Percentiles rank a stretch among this genome's conserved stretches.
phyloP scores from a whole-genome alignment of 2,113 vertebrate species.

The Crocuta crocuta region DNA sequence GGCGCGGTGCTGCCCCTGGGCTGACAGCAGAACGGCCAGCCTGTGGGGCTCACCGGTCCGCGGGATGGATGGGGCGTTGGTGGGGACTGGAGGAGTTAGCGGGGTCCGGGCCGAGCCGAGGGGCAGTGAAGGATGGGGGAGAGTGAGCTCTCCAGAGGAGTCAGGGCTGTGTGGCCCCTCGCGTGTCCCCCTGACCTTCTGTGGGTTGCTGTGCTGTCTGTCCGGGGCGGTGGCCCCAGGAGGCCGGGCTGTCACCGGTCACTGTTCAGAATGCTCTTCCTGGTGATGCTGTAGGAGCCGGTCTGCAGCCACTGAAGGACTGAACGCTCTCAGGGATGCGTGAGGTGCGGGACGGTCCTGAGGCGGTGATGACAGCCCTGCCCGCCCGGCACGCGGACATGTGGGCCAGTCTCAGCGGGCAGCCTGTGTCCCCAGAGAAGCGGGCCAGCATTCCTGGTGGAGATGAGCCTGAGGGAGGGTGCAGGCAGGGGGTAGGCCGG shows the following conservation, averaged over 20 bases:
- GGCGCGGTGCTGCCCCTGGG: fast-evolving
- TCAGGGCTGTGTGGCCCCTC: too few relatives aligned
- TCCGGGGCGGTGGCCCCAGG: neutral
- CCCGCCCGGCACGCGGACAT: fast-evolving
- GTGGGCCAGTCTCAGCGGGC: fast-evolving
- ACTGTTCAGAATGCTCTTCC: fast-evolving
- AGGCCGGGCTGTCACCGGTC: neutral
- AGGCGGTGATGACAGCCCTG: neutral
- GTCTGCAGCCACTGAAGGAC: fast-evolving
- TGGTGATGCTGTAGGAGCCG: neutral
- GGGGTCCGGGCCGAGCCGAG: neutral
- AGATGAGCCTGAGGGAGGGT: neutral
- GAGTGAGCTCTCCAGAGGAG: neutral
- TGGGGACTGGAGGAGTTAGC: neutral
- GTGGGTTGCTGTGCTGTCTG: neutral
- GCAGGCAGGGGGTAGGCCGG: neutral
- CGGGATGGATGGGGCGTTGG: neutral
- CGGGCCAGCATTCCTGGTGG: neutral
- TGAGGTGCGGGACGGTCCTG: fast-evolving
- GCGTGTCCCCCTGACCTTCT: neutral
- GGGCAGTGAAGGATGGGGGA: neutral
- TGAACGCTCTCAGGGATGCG: fast-evolving
- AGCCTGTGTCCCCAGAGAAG: neutral
- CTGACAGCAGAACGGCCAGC: neutral
- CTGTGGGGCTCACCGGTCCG: neutral